A percentile compares a stretch with the other conserved stretches of the same genome.
Conservation (phyloP, 2,797 vertebrate species). For the Stomatorhinus walkeri region DNA sequence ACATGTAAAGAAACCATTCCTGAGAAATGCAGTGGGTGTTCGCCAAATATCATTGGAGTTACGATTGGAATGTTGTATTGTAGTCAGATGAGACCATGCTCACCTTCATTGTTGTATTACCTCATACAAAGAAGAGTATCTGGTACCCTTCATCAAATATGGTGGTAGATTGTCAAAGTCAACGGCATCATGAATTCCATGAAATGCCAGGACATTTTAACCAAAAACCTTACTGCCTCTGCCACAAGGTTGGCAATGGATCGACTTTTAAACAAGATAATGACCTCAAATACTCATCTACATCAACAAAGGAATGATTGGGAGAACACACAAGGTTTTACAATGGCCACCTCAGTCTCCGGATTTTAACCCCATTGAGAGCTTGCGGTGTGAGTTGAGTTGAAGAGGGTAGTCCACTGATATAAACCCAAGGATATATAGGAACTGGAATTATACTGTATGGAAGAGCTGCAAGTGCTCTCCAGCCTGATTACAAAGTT, state of each 20-base stretch:
- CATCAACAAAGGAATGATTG: not conserved
- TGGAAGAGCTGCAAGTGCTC: not conserved
- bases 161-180: not conserved
- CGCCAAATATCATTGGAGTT: not conserved
- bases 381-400: not conserved
- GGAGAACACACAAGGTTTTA: not conserved
- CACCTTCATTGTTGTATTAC: not conserved
- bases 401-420: not conserved
- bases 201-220: not conserved
- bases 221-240: not conserved
- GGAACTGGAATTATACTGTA: not conserved
- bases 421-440: not conserved
- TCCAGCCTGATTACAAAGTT: not conserved
- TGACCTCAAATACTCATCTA: not conserved
- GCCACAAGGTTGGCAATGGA: not conserved
- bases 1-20: not conserved
- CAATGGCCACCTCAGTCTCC: not conserved
- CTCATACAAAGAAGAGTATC: not conserved
- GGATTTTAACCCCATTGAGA: not conserved
- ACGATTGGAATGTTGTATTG: not conserved
- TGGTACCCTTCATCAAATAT: not conserved
- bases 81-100: not conserved
- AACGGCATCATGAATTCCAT: not conserved
- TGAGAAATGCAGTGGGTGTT: not conserved
- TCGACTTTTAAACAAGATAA: not conserved